Evolutionary conservation across 2,113 vertebrate genomes (phyloP), one percentile per base, ranked within the genome.

Genomic region (Paraplagusia blochii): DNA sequence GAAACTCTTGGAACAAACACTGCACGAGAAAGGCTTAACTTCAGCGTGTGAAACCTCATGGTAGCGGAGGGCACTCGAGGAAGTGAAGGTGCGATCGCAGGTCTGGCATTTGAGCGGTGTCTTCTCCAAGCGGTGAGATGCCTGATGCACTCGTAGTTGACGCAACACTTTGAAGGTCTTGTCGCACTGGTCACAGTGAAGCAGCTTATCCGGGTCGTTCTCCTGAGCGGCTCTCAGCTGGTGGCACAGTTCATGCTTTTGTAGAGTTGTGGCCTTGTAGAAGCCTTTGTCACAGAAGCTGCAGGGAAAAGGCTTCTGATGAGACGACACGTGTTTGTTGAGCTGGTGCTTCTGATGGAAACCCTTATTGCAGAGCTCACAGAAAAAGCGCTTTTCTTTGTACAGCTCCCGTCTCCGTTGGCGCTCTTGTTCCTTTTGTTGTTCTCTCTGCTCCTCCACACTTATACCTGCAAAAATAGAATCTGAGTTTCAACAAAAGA

Each of bases 321-420:
- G 85, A 5, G 61, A 66, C 0, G 69, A 50, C 1, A 47, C 48
- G n/a, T 87, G 85, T 19, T 85, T 87, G 54, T 40, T 60, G 36
- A 87, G 78, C 78, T 87, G 85, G 72, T 87, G 80, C 0, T 60
- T 48, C 77, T 87, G 85, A 6, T 87, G 85, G 71, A 84, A 87
- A 2, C 85, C 85, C 58, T 83, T 83, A 52, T 64, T 48, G 39
- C 85, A 87, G 1, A 80, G 72, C 38, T 84, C 72, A 1, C 85
- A 87, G 76, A 87, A 87, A 45, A 85, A 85, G 1, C 85, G 48
- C 58, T 87, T 85, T 12, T 84, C 59, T 19, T 83, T 85, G 63
- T 85, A 87, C n/a, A 69, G 70, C 53, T 85, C 81, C 42, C 85
- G 47, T 36, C 83, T 53, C 44, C 76, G 44, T 57, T 42, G 58